These are phyloP conservation scores for Pterocles burchelli DNA, from an alignment of 2,113 vertebrate genomes.

Conservation along the genomic window DNA sequence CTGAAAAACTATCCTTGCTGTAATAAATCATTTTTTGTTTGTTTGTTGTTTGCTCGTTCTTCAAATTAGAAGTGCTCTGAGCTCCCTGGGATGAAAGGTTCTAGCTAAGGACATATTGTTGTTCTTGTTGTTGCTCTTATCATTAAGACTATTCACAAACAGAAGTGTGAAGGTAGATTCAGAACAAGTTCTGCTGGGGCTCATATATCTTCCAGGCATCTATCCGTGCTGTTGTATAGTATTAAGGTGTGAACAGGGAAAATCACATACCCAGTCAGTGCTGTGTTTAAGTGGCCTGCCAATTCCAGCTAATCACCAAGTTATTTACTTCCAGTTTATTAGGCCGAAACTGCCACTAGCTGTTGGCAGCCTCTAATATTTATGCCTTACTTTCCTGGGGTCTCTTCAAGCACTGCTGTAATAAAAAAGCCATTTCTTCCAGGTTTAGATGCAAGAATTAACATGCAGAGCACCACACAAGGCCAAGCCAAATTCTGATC, in stretches of 20 bases:
- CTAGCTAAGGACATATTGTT: not conserved
- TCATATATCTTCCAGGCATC: constrained; percentile 32
- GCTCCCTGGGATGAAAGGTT: not conserved
- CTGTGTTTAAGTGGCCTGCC: constrained; percentile 69
- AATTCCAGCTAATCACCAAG: constrained; percentile 67
- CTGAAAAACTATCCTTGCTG: not conserved
- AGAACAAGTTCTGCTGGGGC: constrained; percentile 18
- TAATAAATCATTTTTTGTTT: not conserved
- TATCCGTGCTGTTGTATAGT: not conserved
- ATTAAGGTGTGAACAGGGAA: constrained; percentile 28
- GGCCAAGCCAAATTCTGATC: constrained; percentile 62
- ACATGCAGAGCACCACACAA: constrained; percentile 2
- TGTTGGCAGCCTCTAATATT: constrained; percentile 71
- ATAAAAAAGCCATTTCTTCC: constrained; percentile 62
- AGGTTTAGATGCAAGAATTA: constrained; percentile 63
- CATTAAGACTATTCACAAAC: constrained; percentile 19
- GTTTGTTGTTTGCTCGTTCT: not conserved
- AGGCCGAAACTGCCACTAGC: constrained; percentile 80
- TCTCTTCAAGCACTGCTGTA: constrained; percentile 71
- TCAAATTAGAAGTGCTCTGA: constrained; percentile 10
- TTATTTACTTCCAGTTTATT: constrained; percentile 83
- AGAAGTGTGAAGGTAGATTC: constrained; percentile 12
- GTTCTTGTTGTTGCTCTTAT: not conserved
- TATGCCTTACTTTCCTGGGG: constrained; percentile 76
- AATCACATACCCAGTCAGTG: not conserved